Percentiles rank a stretch among this genome's conserved stretches.
phyloP scores from a whole-genome alignment of 2,797 vertebrate genomes.

The Lepidocolaptes lacrymiger region DNA sequence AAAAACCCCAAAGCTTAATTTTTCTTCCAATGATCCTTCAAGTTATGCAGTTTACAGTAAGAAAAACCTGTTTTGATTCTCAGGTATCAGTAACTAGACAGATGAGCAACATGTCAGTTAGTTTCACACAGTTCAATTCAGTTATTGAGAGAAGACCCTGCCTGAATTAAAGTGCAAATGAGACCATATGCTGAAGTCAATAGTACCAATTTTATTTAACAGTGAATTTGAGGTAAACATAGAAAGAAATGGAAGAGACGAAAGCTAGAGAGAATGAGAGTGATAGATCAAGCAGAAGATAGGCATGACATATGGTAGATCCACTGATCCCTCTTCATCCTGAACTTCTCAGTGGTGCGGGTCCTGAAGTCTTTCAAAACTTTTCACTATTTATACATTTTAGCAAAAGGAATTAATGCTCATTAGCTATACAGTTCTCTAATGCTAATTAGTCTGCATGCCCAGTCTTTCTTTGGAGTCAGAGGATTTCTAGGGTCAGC shows the following conservation, averaged over 20 bases:
- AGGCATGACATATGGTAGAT: not conserved
- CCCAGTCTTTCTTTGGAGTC: not conserved
- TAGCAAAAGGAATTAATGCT: not conserved
- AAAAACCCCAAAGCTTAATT: not conserved
- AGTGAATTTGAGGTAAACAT: not conserved
- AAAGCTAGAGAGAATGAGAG: not conserved
- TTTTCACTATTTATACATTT: not conserved
- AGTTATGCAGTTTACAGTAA: not conserved
- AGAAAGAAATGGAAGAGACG: not conserved
- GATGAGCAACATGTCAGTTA: not conserved
- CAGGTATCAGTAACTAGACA: not conserved
- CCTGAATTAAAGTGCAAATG: rapidly evolving
- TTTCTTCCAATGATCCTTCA: not conserved
- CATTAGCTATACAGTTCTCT: not conserved
- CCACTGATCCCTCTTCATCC: not conserved
- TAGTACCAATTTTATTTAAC: not conserved
- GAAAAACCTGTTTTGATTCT: not conserved
- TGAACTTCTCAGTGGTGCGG: not conserved
- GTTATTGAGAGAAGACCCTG: not conserved
- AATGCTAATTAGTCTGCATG: not conserved
- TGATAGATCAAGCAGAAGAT: not conserved
- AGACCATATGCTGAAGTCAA: not conserved
- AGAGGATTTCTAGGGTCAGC: not conserved
- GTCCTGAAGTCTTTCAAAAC: not conserved
- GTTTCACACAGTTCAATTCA: not conserved